These are phyloP conservation scores for Drosophila ercepeae DNA, from an alignment of 1,140 invertebrate species.

Conservation along the genomic window DNA sequence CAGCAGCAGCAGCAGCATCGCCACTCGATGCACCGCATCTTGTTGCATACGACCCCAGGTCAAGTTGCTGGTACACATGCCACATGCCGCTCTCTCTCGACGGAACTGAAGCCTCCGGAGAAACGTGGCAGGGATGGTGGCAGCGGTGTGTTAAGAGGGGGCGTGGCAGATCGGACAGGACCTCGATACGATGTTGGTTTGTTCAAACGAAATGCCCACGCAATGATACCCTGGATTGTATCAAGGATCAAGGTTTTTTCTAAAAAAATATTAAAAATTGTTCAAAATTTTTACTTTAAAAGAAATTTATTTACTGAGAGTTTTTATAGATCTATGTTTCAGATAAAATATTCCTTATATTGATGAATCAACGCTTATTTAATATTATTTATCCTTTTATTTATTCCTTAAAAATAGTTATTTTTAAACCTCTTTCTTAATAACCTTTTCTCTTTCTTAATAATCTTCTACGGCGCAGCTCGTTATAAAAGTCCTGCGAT, in stretches of 20 bases:
- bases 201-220: background rate
- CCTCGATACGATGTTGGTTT: background rate
- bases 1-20: conserved; percentile 21
- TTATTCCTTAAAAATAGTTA: too few species aligned
- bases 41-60: conserved; percentile 75
- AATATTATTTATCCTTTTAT: too few species aligned
- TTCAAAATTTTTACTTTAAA: too few species aligned
- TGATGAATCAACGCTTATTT: too few species aligned
- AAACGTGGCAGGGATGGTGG: background rate
- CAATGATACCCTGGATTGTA: background rate
- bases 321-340: too few species aligned
- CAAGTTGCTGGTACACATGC: conserved; percentile 62
- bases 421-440: too few species aligned
- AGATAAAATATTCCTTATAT: too few species aligned
- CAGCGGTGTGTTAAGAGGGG: background rate
- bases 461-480: too few species aligned
- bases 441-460: too few species aligned
- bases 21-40: conserved; percentile 56
- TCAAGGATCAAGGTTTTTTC: background rate
- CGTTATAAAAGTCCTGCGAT: background rate
- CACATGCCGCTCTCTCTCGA: conserved; percentile 3
- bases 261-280: background rate
- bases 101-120: conserved; percentile 44
- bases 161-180: background rate
- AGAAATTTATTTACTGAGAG: too few species aligned